Base-by-base conservation (phyloP, 1,140 invertebrate genomes). In the Ectropis grisescens region DNA sequence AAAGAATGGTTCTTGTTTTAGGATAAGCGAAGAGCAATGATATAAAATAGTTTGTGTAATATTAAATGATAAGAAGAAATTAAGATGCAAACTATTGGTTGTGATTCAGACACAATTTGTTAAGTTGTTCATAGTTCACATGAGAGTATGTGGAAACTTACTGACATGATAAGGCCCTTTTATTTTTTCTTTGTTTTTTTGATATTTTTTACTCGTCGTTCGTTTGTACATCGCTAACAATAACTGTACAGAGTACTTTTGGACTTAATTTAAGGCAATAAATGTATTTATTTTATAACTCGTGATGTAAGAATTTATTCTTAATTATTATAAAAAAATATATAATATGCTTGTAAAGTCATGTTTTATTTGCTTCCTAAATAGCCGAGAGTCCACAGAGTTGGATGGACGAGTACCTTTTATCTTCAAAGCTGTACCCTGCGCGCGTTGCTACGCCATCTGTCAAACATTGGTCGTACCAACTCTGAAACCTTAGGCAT, bases 261-360 rank as follows among this genome's bases (percentile, higher is more conserved):
- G 70, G 67, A 79, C 71, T 80, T 80, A 80, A 75, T 75, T 80
- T 78, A 80, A 78, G 75, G 75, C 70, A 78, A 76, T 80, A 80
- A 80, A 80, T 78, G 75, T 80, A 80, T 80, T 80, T 80, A 80
- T 80, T 80, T 80, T 80, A 80, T 80, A 80, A 78, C 72, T 80
- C 64, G 72, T 75, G 75, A 80, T 80, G 72, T 80, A 80, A 80
- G 75, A 80, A 80, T 80, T 80, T 80, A 80, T 78, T 78, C 72
- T 75, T 80, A 80, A 80, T 74, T 80, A 80, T 80, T 78, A 80
- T 79, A 80, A 80, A 74, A 75, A 80, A 70, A 69, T 71, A 80
- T 80, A 80, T 78, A 69, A 76, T 80, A 80, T 75, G 75, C 75
- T 80, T 80, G 70, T 80, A 80, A n/a, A 66, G 41, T 51, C 61